A percentile compares a stretch with the other conserved stretches of the same genome.
These are phyloP conservation scores for Bacillus rossius DNA, from an alignment of 1,140 invertebrate genomes.

Conservation along the genomic window DNA sequence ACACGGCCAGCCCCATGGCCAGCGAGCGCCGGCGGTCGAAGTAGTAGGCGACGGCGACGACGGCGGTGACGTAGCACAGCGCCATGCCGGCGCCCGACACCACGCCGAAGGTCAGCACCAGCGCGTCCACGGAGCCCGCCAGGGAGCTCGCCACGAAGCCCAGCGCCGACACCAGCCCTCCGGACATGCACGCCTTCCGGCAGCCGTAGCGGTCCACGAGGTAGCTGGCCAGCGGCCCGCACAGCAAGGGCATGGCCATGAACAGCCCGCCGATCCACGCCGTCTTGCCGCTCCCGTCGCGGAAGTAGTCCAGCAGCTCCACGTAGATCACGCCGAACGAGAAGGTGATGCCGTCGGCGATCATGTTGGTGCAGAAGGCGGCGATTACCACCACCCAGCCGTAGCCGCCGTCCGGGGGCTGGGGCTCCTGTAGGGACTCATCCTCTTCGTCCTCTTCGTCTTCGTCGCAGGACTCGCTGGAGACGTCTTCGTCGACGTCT, in stretches of 20 bases:
- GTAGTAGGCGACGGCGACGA: conserved; percentile 94
- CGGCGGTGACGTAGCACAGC: conserved; percentile 81
- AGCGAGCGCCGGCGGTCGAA: conserved; percentile 89
- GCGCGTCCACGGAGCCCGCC: conserved; percentile 65
- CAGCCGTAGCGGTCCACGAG: conserved; percentile 81
- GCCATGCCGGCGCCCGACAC: conserved; percentile 82
- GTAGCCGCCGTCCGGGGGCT: conserved; percentile 70
- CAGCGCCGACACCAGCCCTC: conserved; percentile 65
- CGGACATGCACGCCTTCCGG: conserved; percentile 70
- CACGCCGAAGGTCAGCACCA: conserved; percentile 82
- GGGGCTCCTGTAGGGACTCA: conserved; percentile 55
- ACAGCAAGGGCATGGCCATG: conserved; percentile 84
- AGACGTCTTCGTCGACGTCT: conserved; percentile 38
- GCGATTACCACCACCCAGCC: conserved; percentile 78
- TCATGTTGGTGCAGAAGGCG: conserved; percentile 86
- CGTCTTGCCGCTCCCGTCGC: conserved; percentile 75
- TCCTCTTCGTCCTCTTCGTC: conserved; percentile 43
- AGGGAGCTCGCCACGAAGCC: conserved; percentile 81
- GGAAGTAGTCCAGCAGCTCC: conserved; percentile 74
- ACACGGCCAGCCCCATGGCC: conserved; percentile 86
- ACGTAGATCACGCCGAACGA: conserved; percentile 80
- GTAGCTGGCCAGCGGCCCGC: conserved; percentile 80
- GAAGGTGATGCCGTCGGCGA: conserved; percentile 85
- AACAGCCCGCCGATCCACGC: conserved; percentile 87
- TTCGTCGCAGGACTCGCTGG: conserved; percentile 37